Conservation (phyloP, 2,113 vertebrate species). For the Dermatemys mawii region DNA sequence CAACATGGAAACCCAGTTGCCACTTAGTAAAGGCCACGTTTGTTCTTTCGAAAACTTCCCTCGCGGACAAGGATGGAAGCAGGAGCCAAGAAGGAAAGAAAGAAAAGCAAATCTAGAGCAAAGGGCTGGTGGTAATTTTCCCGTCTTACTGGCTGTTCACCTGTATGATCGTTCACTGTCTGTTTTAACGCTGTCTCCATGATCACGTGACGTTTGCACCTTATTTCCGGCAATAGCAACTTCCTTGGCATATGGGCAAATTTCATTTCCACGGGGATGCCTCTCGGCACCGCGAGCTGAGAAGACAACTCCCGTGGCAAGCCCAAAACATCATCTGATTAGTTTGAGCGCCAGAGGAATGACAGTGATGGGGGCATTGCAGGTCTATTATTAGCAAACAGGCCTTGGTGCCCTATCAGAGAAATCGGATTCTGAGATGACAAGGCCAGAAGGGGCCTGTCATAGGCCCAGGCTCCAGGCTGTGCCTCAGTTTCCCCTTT, state of each 20-base stretch:
- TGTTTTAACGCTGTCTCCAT: accelerated
- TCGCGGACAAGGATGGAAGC: neutral
- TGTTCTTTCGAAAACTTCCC: neutral
- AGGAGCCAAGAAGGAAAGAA: neutral
- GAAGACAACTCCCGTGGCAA: accelerated
- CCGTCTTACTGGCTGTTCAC: neutral
- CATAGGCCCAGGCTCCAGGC: neutral
- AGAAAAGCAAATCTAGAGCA: neutral
- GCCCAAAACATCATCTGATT: accelerated
- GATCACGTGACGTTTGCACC: neutral
- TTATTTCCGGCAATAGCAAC: neutral
- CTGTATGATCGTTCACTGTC: accelerated
- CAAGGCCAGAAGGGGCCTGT: neutral
- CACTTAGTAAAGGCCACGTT: neutral
- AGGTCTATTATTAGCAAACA: neutral
- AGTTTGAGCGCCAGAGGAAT: accelerated
- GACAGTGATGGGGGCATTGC: neutral
- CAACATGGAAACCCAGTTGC: neutral
- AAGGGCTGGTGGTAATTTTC: neutral
- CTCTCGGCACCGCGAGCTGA: neutral
- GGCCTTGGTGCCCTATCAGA: accelerated
- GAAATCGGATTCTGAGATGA: neutral
- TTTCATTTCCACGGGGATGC: neutral
- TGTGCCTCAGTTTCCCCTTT: neutral
- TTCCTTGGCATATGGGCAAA: neutral